These are phyloP conservation scores for Equus przewalskii DNA, from an alignment of 2,113 vertebrate species.

Conservation along the genomic window DNA sequence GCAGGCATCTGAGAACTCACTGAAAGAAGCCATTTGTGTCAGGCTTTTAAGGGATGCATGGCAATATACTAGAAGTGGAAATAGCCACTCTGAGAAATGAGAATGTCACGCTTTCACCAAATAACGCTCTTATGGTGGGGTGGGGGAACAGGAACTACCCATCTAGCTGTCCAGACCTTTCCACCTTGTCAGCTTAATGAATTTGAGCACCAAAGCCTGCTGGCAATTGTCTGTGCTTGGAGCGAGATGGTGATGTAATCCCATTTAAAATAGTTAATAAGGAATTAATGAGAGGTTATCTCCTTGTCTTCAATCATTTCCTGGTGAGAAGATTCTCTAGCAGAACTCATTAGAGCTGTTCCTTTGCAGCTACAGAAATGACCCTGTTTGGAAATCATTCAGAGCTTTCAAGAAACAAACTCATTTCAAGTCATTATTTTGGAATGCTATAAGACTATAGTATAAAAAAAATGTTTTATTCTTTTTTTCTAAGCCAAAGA, in stretches of 20 bases:
- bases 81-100: constrained; percentile 37
- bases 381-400: constrained; percentile 74
- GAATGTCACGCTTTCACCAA: not conserved
- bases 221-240: constrained; percentile 21
- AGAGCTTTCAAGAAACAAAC: constrained; percentile 68
- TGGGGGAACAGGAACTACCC: not conserved
- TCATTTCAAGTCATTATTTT: constrained; percentile 68
- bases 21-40: not conserved
- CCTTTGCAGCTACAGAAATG: constrained; percentile 75
- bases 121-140: not conserved
- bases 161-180: constrained; percentile 44
- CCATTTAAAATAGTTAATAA: constrained; percentile 81
- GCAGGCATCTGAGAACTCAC: not conserved
- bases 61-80: constrained; percentile 27
- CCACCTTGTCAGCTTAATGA: constrained; percentile 58
- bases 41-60: not conserved
- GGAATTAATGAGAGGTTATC: constrained; percentile 81
- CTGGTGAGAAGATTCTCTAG: constrained; percentile 73
- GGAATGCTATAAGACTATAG: constrained; percentile 36
- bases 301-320: constrained; percentile 82
- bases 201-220: constrained; percentile 53
- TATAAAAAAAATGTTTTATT: constrained; percentile 1
- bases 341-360: constrained; percentile 78
- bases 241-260: constrained; percentile 73
- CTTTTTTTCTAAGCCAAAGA: constrained; percentile 21